These are phyloP conservation scores for Myotis brandtii DNA, from an alignment of 2,113 vertebrate genomes.

Conservation along the genomic window DNA sequence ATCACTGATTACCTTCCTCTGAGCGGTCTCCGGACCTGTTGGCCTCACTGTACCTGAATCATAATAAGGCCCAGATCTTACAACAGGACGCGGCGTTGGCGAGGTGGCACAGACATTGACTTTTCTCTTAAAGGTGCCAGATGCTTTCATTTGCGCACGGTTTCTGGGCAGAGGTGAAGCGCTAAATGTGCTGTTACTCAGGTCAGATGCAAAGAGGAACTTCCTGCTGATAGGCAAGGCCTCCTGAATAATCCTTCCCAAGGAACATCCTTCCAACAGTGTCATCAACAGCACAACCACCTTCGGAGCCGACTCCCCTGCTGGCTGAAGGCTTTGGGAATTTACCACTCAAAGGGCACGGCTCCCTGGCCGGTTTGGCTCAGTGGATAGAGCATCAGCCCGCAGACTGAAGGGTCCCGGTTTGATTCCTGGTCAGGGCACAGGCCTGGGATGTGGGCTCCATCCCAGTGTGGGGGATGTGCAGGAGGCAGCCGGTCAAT, in stretches of 20 bases:
- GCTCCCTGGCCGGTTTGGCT: too few species aligned
- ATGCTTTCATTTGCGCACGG: background rate
- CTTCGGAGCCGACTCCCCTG: too few species aligned
- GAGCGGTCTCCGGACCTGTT: background rate
- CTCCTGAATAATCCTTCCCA: too few species aligned
- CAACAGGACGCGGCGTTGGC: background rate
- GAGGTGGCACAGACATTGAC: background rate
- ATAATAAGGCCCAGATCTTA: background rate
- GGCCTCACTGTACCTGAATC: background rate
- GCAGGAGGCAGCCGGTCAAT: too few species aligned
- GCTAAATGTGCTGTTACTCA: background rate
- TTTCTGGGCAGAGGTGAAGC: background rate
- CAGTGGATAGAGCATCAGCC: too few species aligned
- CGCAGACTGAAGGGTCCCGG: too few species aligned
- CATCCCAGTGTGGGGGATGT: too few species aligned
- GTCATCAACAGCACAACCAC: background rate
- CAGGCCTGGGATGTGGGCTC: too few species aligned
- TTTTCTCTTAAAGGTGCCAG: background rate
- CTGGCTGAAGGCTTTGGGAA: too few species aligned
- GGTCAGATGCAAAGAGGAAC: conserved; percentile 55
- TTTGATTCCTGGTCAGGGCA: too few species aligned
- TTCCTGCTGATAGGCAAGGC: too few species aligned
- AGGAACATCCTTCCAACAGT: background rate
- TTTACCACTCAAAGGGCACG: too few species aligned
- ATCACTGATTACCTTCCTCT: background rate